A percentile compares a stretch with the other conserved stretches of the same genome.
Conservation (phyloP, 2,797 vertebrate species). For the Parauchenoglanis ngamensis region DNA sequence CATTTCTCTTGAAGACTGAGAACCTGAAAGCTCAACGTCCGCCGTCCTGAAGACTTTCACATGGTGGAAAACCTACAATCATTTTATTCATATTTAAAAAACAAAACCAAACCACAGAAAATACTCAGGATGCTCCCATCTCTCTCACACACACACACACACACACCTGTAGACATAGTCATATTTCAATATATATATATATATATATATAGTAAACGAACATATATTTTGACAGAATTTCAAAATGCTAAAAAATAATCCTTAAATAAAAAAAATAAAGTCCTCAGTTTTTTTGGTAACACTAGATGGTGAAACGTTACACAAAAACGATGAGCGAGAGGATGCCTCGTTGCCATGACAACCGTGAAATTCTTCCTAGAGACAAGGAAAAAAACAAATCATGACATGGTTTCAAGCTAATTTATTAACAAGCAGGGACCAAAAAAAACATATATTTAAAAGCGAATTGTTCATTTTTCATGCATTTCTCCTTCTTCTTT, state of each 20-base stretch:
- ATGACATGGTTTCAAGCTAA: neutral
- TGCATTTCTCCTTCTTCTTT: neutral
- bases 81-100: neutral
- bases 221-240: no score
- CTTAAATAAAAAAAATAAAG: no score
- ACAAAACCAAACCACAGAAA: neutral
- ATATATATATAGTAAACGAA: no score
- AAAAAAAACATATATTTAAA: neutral
- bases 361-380: neutral
- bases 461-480: no score
- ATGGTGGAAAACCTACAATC: neutral
- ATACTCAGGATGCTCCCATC: neutral
- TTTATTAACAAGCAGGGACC: neutral
- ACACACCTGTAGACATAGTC: no score
- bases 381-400: neutral
- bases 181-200: no score
- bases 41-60: neutral
- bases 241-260: no score
- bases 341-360: conserved; percentile 11
- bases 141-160: no score
- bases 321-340: no score
- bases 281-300: no score
- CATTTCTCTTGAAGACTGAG: neutral
- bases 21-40: neutral
- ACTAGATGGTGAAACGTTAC: no score